A percentile compares a stretch with the other conserved stretches of the same genome.
These are phyloP conservation scores for Argyrosomus japonicus DNA, from an alignment of 2,113 vertebrate genomes.

Conservation along the genomic window DNA sequence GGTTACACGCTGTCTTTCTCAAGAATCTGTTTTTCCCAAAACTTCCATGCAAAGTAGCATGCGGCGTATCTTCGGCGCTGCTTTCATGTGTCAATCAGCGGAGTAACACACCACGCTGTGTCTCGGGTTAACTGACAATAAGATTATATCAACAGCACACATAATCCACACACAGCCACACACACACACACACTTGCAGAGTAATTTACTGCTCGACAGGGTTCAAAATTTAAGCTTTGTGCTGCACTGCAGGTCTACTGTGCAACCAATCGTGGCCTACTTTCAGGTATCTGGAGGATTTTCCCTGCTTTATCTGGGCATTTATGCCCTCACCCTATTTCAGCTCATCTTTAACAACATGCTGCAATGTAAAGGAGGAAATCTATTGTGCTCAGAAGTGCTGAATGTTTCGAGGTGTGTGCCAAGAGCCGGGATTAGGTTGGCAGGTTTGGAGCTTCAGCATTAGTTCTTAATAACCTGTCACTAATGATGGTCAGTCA, in stretches of 20 bases:
- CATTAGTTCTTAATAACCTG: slow-evolving; percentile 43
- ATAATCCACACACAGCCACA: slow-evolving; percentile 19
- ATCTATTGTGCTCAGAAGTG: slow-evolving; percentile 18
- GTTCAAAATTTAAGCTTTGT: slow-evolving; percentile 54
- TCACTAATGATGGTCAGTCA: slow-evolving; percentile 56
- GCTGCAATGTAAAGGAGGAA: slow-evolving; percentile 31
- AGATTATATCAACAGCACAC: slow-evolving; percentile 62
- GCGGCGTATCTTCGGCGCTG: slow-evolving; percentile 27
- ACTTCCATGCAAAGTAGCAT: slow-evolving; percentile 50
- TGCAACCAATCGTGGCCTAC: slow-evolving; percentile 68
- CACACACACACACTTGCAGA: slow-evolving; percentile 30
- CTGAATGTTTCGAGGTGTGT: slow-evolving; percentile 28
- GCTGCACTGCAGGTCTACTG: slow-evolving; percentile 67
- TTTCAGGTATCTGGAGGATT: slow-evolving; percentile 72
- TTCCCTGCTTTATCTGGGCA: slow-evolving; percentile 55
- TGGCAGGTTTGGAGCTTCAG: not conserved
- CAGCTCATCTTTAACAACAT: slow-evolving; percentile 22
- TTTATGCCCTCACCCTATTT: slow-evolving; percentile 35
- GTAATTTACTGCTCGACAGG: slow-evolving; percentile 57
- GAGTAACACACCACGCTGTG: slow-evolving; percentile 45
- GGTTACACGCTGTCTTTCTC: slow-evolving; percentile 47
- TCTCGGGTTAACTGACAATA: slow-evolving; percentile 62
- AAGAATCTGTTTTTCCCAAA: slow-evolving; percentile 53
- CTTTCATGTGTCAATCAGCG: slow-evolving; percentile 77
- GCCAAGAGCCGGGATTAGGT: slow-evolving; percentile 12